Base-by-base conservation (phyloP, 2,888 invertebrate species). In the Schrankia costaestrigalis region DNA sequence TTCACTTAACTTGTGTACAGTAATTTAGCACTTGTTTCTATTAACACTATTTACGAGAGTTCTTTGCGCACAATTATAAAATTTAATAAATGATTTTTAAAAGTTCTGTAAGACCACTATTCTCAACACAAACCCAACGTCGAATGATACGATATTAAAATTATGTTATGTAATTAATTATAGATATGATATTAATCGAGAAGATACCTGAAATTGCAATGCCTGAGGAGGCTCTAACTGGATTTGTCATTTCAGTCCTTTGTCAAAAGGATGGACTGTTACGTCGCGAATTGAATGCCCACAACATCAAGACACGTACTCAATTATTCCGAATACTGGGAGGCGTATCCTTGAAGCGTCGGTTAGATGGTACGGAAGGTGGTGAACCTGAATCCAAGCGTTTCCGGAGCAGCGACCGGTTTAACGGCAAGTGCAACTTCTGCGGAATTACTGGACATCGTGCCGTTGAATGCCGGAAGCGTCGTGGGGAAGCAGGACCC, bases 181-280 rank as follows among this genome's bases (percentile, higher is more conserved):
- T n/a, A n/a, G n/a, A n/a, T n/a, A n/a, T n/a, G n/a, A n/a, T n/a
- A n/a, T n/a, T n/a, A n/a, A n/a, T n/a, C n/a, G n/a, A n/a, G n/a
- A n/a, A n/a, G n/a, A n/a, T n/a, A n/a, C n/a, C n/a, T n/a, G n/a
- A n/a, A n/a, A n/a, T 10, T 0, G 21, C n/a, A 2, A 15, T 40
- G 10, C 0, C n/a, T 0, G 40, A 35, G 11, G 35, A 39, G 0
- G 13, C 27, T 0, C 23, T 11, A 0, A 25, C 35, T 1, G 35
- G 35, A 17, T 29, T 35, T 3, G 29, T 23, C 1, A 26, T 21
- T 2, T 35, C 40, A 0, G 35, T 35, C 1, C 7, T 40, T 3
- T 31, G 13, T 11, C 29, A 30, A 10, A 30, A 14, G 14, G 29
- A 30, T 14, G 11, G 10, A 6, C 11, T 27, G 8, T 19, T 27